Evolutionary conservation across 1,140 invertebrate species (phyloP).

Genomic region (Sycobia sp.): DNA sequence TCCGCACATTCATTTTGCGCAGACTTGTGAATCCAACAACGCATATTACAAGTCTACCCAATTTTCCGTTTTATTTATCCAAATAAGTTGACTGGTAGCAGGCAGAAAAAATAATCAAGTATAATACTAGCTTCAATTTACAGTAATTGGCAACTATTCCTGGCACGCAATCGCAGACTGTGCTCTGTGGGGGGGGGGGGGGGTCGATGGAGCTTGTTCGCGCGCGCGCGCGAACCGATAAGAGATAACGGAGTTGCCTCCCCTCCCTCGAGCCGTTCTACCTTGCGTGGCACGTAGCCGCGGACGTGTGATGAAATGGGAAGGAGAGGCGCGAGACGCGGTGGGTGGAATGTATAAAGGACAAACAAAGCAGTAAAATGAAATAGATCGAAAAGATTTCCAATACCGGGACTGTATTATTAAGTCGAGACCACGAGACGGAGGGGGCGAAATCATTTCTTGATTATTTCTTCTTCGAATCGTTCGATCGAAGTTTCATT

Average conservation of each 20-base stretch:
- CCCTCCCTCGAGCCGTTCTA: background rate
- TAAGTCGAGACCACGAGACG: background rate
- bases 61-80: slow-evolving; percentile 16
- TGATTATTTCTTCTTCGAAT: too few species aligned
- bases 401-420: slow-evolving; percentile 7
- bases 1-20: too few species aligned
- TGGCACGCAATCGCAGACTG: slow-evolving; percentile 38
- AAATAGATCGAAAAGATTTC: slow-evolving; percentile 15
- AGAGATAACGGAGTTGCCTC: slow-evolving; percentile 19
- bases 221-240: slow-evolving; percentile 13
- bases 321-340: slow-evolving; percentile 35
- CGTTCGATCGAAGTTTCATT: too few species aligned
- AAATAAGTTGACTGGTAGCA: background rate
- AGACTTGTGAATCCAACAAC: too few species aligned
- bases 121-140: slow-evolving; percentile 35
- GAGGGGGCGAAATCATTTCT: background rate
- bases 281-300: slow-evolving; percentile 26
- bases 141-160: slow-evolving; percentile 53
- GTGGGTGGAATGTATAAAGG: slow-evolving; percentile 36
- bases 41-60: too few species aligned
- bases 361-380: slow-evolving; percentile 31
- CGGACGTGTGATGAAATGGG: slow-evolving; percentile 26
- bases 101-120: slow-evolving; percentile 8
- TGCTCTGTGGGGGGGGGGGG: too few species aligned
- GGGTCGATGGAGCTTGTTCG: too few species aligned